These are phyloP conservation scores for Cardinalis cardinalis DNA, from an alignment of 2,113 vertebrate genomes.

Conservation along the genomic window DNA sequence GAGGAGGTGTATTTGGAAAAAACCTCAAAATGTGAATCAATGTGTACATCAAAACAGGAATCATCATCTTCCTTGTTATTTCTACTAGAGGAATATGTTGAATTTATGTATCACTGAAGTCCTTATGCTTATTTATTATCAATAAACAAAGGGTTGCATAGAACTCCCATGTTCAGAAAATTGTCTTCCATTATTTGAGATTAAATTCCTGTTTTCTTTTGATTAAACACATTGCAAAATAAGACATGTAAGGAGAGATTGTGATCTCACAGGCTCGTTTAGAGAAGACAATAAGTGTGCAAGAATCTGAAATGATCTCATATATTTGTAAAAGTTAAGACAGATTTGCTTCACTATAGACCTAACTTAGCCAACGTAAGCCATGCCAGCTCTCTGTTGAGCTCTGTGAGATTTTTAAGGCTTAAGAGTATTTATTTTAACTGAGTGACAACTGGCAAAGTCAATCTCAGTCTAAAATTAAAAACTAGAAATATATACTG, in stretches of 20 bases:
- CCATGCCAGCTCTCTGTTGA: neutral
- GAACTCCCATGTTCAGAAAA: neutral
- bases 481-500: neutral
- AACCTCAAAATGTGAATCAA: neutral
- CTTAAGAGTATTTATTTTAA: neutral
- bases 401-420: neutral
- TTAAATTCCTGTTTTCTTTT: neutral
- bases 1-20: neutral
- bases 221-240: neutral
- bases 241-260: neutral
- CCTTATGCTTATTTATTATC: neutral
- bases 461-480: neutral
- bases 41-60: neutral
- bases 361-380: neutral
- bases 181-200: neutral
- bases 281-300: neutral
- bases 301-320: neutral
- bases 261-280: neutral
- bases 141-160: neutral
- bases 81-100: neutral
- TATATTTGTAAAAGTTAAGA: neutral
- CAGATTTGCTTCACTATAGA: neutral
- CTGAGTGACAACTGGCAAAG: neutral
- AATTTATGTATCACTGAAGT: neutral
- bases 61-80: neutral